Evolutionary conservation across 92 coral and sea anemone genomes (phyloP), one percentile per base, ranked within the genome.

Genomic region (Siderastrea siderea): DNA sequence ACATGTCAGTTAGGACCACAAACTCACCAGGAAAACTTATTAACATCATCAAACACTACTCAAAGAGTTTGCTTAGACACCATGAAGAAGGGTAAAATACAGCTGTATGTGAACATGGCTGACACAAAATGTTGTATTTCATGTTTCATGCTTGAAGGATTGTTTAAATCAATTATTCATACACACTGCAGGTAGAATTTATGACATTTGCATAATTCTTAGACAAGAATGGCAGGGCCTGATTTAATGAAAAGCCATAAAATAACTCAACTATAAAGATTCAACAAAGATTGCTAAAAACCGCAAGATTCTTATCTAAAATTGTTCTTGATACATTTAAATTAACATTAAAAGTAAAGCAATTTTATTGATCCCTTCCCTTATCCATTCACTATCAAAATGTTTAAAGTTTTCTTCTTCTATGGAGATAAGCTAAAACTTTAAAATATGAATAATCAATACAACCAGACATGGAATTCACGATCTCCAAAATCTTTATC

Each of bases 191-290:
- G 68, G 69, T 48, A 63, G 60, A 71, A 60, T 50, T 8, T 68
- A 3, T 9, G 50, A 72, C 49, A 93, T 93, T 93, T 69, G 90
- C 96, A 93, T 93, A 86, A 81, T 90, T 90, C 77, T 75, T 80
- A 93, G 96, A 93, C 96, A 93, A 58, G 90, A 86, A 86, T 74
- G 61, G 48, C 63, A 74, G 11, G 44, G 63, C 60, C 81, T 84
- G 78, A 47, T 59, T 82, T 82, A 82, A 19, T 57, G 59, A 38
- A 70, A 17, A 57, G 58, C 86, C 66, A 43, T 68, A 43, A 67
- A 70, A 81, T 47, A 54, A 17, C 14, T n/a, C 48, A 7, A 38
- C 78, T 10, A 53, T 16, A 26, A 74, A 50, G 47, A n/a, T 6
- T 14, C 14, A 14, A 16, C 6, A 61, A 61, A 61, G 6, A 12